Conservation (phyloP, 2,797 vertebrate genomes). For the Tragopan temminckii region DNA sequence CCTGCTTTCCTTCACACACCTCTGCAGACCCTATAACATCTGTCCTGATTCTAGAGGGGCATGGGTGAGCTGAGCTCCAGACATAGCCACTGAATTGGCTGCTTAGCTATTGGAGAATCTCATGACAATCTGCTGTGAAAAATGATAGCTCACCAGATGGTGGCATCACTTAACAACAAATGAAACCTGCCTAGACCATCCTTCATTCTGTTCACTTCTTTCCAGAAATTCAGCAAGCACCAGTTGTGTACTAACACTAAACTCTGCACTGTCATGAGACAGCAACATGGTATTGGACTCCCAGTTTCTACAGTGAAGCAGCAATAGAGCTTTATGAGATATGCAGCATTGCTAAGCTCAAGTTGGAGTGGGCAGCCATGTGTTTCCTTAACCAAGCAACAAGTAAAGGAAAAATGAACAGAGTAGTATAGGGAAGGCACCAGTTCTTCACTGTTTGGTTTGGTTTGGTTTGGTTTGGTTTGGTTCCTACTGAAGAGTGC, state of each 20-base stretch:
- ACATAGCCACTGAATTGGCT: not conserved
- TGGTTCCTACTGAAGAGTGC: not conserved
- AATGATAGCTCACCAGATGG: not conserved
- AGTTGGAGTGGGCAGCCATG: not conserved
- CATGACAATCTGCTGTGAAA: not conserved
- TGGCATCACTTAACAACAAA: constrained; percentile 1
- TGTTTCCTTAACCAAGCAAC: not conserved
- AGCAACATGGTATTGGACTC: not conserved
- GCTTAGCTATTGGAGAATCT: not conserved
- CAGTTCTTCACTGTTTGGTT: not conserved
- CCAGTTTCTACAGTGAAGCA: not conserved
- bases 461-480: no score
- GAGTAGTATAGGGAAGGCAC: not conserved
- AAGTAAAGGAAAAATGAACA: not conserved
- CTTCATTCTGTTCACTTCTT: not conserved
- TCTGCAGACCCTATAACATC: not conserved
- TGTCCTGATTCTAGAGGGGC: not conserved
- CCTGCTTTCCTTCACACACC: not conserved
- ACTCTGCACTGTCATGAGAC: not conserved
- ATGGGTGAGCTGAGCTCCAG: not conserved
- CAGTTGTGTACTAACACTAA: not conserved
- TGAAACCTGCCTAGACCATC: not conserved
- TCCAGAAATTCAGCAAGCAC: not conserved
- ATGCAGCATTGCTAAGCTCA: not conserved
- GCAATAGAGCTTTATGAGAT: not conserved